Evolutionary conservation across 2,888 invertebrate genomes (phyloP).

Genomic region (Axea sp.): DNA sequence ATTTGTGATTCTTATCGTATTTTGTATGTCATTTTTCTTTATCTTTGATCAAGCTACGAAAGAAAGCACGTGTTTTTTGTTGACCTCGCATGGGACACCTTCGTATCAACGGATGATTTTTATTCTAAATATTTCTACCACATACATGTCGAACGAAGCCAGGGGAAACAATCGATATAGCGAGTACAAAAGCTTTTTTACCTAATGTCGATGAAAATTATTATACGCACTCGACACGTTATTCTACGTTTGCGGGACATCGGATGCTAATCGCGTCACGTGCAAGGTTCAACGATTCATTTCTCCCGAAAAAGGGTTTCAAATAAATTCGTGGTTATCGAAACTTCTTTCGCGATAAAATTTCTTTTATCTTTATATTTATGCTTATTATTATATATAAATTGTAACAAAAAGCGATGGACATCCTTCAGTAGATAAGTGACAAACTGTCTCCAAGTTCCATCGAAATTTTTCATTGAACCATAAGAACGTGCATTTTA

Average conservation of each 20-base stretch:
- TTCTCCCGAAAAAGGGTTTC: background rate
- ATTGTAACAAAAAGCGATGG: too few species aligned
- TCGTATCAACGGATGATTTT: slow-evolving; percentile 36
- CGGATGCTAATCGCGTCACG: slow-evolving; percentile 47
- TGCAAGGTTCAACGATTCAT: slow-evolving; percentile 31
- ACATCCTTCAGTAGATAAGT: too few species aligned
- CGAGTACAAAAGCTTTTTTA: slow-evolving; percentile 72
- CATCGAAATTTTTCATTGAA: background rate
- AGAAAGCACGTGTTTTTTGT: too few species aligned
- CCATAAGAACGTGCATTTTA: slow-evolving; percentile 12
- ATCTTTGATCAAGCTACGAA: too few species aligned
- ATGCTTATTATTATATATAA: too few species aligned
- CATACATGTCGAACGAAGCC: slow-evolving; percentile 57
- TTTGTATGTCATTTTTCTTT: too few species aligned
- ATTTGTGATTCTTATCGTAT: too few species aligned
- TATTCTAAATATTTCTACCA: slow-evolving; percentile 45
- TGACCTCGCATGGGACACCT: slow-evolving; percentile 48
- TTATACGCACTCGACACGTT: slow-evolving; percentile 54
- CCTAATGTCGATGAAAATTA: slow-evolving; percentile 62
- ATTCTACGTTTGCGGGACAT: slow-evolving; percentile 40
- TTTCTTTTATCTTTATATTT: too few species aligned
- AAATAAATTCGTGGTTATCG: too few species aligned
- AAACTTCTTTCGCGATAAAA: too few species aligned
- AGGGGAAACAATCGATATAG: slow-evolving; percentile 70
- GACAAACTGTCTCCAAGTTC: too few species aligned